Base-by-base conservation (phyloP, 1,140 invertebrate species). In the Bombus confusus region DNA sequence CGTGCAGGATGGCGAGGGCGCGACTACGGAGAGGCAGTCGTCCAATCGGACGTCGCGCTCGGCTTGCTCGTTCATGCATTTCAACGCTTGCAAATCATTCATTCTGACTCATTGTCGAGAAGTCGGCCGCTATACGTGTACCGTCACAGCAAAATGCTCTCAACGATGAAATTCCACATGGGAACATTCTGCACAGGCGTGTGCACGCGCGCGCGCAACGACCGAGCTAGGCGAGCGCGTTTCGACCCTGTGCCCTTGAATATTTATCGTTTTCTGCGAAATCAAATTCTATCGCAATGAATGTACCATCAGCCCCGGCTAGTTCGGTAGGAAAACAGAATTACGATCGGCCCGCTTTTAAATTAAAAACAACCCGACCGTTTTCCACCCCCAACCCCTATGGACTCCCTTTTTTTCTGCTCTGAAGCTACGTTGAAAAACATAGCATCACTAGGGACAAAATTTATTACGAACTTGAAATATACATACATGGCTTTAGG, bases 71-170 rank as follows among this genome's bases (percentile, higher is more conserved):
- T 88, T 91, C 91, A 88, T 92, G 89, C 91, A 88, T 92, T 92
- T 91, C 92, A 93, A 91, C 89, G 89, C 89, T 90, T 91, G 88
- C 90, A 93, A 93, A 92, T 92, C 91, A 92, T 92, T 92, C 88
- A 90, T 91, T 92, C 90, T 79, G 82, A 86, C 88, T 91, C 91
- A 92, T 92, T 88, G 88, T 87, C 86, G 86, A 85, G 86, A 85
- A 90, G 80, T 77, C 88, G 86, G 59, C 75, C 79, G 86, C 88
- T 90, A 87, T 87, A 87, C 85, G 85, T 39, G 80, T 82, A 74
- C 86, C 80, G 78, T 85, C 88, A 87, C 82, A 80, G 31, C 81
- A 85, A 83, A 90, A 87, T 82, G 74, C 80, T 62, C 37, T 41
- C 78, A n/a, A 59, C 80, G 52, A 87, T 72, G 88, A 68, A 90